Base-by-base conservation (phyloP, 2,113 vertebrate genomes). In the Asarcornis scutulata region DNA sequence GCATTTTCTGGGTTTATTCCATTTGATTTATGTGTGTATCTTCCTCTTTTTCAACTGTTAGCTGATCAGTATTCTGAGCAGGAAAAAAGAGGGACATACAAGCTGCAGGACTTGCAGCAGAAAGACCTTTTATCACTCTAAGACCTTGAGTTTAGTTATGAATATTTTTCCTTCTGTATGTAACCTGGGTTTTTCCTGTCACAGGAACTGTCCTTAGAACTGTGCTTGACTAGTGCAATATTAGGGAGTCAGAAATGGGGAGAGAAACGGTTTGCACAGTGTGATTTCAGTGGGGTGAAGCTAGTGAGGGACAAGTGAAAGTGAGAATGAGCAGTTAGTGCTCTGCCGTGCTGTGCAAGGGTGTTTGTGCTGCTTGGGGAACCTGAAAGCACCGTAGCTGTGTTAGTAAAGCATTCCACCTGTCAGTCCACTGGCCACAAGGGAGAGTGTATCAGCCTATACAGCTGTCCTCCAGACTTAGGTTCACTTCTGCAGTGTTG, bases 381-480 rank as follows among this genome's bases (percentile, higher is more conserved):
- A 56, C 63, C 44, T 29, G 40, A 31, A 50, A 55, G 34, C 50
- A 56, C 67, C 0, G 0, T 4, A 63, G 52, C 64, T 38, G 38
- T n/a, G 22, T 48, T 67, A 32, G 74, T 23, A 17, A 52, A 34
- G 44, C 14, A 3, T 72, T 75, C 56, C 5, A 13, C 36, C 36
- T 52, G 10, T 36, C 29, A 21, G 29, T 63, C 40, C n/a, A 17
- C 14, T 36, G 27, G 31, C 36, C 68, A 15, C 18, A 26, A 50
- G 38, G 23, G 44, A 36, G 46, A 6, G 17, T 55, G 32, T 25
- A 7, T 46, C 48, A 46, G 1, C 17, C 22, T 72, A 34, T 81
- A 23, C 0, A 0, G 0, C 75, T 71, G 31, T 55, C 42, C 58
- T 53, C 31, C 18, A 59, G 38, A 46, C 53, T 32, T 58, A 34